phyloP scores from a whole-genome alignment of 2,888 invertebrate species.

The Aleiodes alternator region DNA sequence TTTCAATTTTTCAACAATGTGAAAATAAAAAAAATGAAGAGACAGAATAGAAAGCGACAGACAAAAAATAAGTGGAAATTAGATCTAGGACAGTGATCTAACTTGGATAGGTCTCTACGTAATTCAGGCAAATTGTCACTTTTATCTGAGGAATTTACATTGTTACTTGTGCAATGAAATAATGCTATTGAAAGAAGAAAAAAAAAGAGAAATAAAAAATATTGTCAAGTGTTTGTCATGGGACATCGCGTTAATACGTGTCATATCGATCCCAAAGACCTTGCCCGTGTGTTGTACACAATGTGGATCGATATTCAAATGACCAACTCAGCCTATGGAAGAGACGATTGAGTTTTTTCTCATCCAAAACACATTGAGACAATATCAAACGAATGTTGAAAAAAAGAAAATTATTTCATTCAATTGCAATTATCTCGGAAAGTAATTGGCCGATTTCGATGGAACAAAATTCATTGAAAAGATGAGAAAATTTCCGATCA shows the following conservation, averaged over 20 bases:
- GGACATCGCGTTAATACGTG: constrained; percentile 29
- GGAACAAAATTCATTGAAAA: too few relatives aligned
- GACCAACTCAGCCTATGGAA: constrained; percentile 37
- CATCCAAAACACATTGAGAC: constrained; percentile 39
- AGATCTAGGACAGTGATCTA: constrained; percentile 55
- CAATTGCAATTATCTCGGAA: too few relatives aligned
- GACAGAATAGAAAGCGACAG: background rate
- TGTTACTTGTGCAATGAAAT: constrained; percentile 4
- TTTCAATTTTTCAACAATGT: constrained; percentile 1
- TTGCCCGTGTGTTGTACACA: constrained; percentile 51
- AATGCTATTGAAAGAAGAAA: background rate
- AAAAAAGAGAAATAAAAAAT: constrained; percentile 1
- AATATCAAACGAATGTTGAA: too few relatives aligned
- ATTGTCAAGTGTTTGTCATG: constrained; percentile 26
- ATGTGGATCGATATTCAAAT: constrained; percentile 59
- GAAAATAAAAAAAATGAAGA: background rate
- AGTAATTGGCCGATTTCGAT: too few relatives aligned
- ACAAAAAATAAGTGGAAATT: background rate
- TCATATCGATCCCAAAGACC: constrained; percentile 62
- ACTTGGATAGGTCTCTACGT: background rate
- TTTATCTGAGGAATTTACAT: background rate
- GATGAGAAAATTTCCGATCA: too few relatives aligned
- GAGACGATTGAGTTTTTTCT: constrained; percentile 1
- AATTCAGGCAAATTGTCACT: constrained; percentile 16
- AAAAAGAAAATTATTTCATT: too few relatives aligned